Evolutionary conservation across 2,888 invertebrate species (phyloP), one percentile per base, ranked within the genome.

Genomic region (Sepioteuthis lessoniana): DNA sequence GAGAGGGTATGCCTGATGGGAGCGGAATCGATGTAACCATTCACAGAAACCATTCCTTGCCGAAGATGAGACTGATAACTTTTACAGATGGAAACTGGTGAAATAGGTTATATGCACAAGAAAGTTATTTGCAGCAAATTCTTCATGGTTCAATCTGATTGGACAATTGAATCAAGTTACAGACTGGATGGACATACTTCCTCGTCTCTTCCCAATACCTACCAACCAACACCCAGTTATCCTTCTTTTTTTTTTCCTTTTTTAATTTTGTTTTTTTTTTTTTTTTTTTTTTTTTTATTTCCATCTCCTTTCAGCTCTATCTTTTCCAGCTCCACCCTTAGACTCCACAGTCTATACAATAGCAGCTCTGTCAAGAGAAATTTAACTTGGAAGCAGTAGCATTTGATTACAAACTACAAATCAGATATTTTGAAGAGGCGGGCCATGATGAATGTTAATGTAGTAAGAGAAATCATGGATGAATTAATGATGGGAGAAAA

Each of bases 101-200:
- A 76, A 76, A 76, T 76, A 76, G 76, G 76, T 76, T 35, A 35
- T 16, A 10, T 35, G 76, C n/a, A 55, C 55, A 55, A 55, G 55
- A 55, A 55, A 55, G 76, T 76, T 76, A 76, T 76, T 76, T 76
- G 76, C 76, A 76, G 76, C 76, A 76, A n/a, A 76, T 76, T 76
- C 76, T 76, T 76, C n/a, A n/a, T 76, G n/a, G n/a, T 76, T 76
- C 76, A 76, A 76, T 35, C n/a, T 76, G 76, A 76, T 76, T 35
- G 76, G 76, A 76, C 76, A 76, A n/a, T 76, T 76, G 76, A 76
- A 76, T 76, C 76, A 76, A n/a, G 76, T 76, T 76, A 76, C 55
- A 55, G 76, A 76, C 13, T 76, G 19, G 76, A 76, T 76, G 19
- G 76, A 76, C 19, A 16, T 13, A 76, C n/a, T 76, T n/a, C 76